phyloP scores from a whole-genome alignment of 2,797 vertebrate species.

The Tauraco hartlaubi region DNA sequence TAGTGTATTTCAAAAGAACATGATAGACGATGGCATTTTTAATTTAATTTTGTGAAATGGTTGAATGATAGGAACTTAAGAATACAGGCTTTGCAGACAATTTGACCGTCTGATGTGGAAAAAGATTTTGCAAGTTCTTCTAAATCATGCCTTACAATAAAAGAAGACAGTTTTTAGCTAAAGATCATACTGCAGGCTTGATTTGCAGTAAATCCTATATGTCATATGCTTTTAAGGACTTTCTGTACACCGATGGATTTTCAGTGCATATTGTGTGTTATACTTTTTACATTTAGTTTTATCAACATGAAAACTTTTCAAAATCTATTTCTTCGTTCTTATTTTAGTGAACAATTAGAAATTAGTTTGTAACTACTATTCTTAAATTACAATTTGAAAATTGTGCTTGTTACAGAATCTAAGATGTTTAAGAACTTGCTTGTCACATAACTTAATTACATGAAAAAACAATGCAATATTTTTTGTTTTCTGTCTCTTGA shows the following conservation, averaged over 20 bases:
- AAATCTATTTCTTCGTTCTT: background rate
- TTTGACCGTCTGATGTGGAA: background rate
- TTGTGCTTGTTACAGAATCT: background rate
- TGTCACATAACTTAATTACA: background rate
- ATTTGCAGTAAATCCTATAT: background rate
- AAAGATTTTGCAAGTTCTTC: background rate
- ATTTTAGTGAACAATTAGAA: background rate
- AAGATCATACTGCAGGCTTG: background rate
- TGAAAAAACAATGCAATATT: background rate
- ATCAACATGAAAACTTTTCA: background rate
- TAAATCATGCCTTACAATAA: background rate
- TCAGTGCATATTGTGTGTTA: background rate
- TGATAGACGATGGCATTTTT: accelerated
- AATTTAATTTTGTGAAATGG: background rate
- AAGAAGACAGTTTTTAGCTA: background rate
- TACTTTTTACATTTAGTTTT: background rate
- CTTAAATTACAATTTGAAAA: background rate
- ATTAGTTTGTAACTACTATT: background rate
- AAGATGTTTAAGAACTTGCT: background rate
- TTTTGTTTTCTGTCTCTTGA: background rate
- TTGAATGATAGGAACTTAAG: background rate
- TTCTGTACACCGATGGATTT: background rate
- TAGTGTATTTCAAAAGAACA: background rate
- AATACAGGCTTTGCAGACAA: background rate
- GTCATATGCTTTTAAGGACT: background rate